Base-by-base conservation (phyloP, 2,888 invertebrate genomes). In the Helleia helle region DNA sequence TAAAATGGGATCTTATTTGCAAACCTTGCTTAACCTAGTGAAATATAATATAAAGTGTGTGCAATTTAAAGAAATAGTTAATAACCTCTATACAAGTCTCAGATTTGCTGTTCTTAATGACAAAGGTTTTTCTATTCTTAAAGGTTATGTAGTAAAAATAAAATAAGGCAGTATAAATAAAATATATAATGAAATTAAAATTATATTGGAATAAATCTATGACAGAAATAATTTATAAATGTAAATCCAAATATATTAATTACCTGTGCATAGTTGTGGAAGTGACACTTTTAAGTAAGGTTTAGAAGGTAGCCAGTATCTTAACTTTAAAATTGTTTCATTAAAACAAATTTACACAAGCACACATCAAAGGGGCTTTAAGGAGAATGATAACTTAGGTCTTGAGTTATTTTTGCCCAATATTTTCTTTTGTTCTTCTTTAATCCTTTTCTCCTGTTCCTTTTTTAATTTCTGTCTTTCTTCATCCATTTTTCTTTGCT, bases 401-500 rank as follows among this genome's bases (percentile, higher is more conserved):
- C 97, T 89, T 45, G 97, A 96, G 87, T 97, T 97, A 76, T 96
- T 96, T 88, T 97, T 97, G 56, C 97, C 97, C 61, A 97, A 88
- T 60, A 98, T 97, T 79, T 96, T 94, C 86, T 96, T 97, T 85
- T 98, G 97, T 80, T 97, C 97, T 74, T 96, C 95, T 81, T 95
- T 96, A 45, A 93, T 88, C 59, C 95, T 90, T 64, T 93, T 94
- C 67, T 96, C 95, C 73, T 96, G 95, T 75, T 97, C 96, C 75
- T 95, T 95, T 65, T 94, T 92, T 85, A 97, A 87, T 67, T 91
- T 92, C 73, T 96, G 96, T 54, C 95, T 90, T 70, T 97, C 95
- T 84, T 98, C 97, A 58, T 97, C 95, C 90, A 97, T 95, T 76
- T 93, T 92, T 59, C 97, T 90, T 83, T 97, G 97, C 73, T 97